Percentiles rank a stretch among this genome's conserved stretches.
These are phyloP conservation scores for Amphilophus citrinellus DNA, from an alignment of 2,113 vertebrate genomes.

Conservation along the genomic window DNA sequence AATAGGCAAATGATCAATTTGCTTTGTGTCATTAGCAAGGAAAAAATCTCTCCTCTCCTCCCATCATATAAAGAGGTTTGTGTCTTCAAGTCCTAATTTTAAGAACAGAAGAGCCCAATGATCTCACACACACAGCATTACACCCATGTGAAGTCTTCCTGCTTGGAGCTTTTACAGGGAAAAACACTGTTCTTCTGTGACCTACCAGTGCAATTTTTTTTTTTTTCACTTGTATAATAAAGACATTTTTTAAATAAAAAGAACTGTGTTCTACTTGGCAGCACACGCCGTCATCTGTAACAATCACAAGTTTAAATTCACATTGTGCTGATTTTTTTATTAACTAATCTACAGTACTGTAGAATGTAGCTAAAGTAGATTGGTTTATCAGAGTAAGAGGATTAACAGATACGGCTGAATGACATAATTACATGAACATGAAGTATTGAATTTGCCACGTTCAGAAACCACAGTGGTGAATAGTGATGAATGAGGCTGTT, in stretches of 20 bases:
- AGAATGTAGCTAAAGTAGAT: conserved; percentile 35
- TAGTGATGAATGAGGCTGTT: neutral
- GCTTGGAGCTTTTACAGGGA: neutral
- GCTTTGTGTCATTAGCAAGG: neutral
- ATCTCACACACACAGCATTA: neutral
- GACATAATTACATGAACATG: conserved; percentile 13
- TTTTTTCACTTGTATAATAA: conserved; percentile 51
- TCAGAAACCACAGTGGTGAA: conserved; percentile 21
- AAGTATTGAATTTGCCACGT: neutral
- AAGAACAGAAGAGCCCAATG: neutral
- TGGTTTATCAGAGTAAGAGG: neutral
- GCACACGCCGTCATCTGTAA: neutral
- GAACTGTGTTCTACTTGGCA: conserved; percentile 1
- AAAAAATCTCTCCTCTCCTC: neutral
- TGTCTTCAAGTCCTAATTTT: neutral
- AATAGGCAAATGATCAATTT: neutral
- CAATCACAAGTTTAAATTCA: conserved; percentile 4
- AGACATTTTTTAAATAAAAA: neutral
- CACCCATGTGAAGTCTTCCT: neutral
- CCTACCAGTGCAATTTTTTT: conserved; percentile 34
- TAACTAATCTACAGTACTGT: conserved; percentile 42
- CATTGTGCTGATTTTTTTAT: conserved; percentile 58
- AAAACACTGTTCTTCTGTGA: conserved; percentile 35
- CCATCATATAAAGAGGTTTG: neutral
- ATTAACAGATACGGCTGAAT: neutral